Base-by-base conservation (phyloP, 1,140 invertebrate genomes). In the Neodiprion fabricii region DNA sequence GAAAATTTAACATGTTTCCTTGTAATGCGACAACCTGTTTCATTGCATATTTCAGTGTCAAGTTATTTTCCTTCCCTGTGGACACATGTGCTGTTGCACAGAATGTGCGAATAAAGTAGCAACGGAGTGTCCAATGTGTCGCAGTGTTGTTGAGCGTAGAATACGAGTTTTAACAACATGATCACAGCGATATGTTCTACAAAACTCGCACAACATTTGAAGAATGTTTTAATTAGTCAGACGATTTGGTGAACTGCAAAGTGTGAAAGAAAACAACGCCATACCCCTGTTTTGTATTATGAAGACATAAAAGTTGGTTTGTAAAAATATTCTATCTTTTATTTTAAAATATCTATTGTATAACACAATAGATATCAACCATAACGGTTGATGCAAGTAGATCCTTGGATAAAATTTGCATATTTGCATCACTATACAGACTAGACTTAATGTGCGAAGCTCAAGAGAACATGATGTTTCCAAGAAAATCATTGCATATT, bases 61-160 rank as follows among this genome's bases (percentile, higher is more conserved):
- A 79, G 85, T 96, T 48, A 93, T 96, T 79, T 96, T 96, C 89
- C 90, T 96, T 77, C 94, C 94, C 76, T 97, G 95, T 87, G 95
- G 95, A 71, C 96, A 97, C 85, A 90, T 96, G 73, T 96, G 95
- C 84, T 94, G 93, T 79, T 97, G 96, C 86, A 80, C 87, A 14
- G 82, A 85, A 66, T 97, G 95, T 88, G 89, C 92, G 47, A 84
- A 86, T 73, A 85, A 86, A 73, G 84, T 93, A 72, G 86, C 90
- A 69, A 84, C 89, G 17, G 85, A 85, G 70, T 97, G 96, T 86
- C 96, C 96, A 5, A 90, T 97, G 89, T 96, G 95, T 83, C 90
- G 96, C 82, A 86, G 89, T 77, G 80, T 77, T 12, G 94, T 96
- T 81, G 89, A 92, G 70, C 90, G 91, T 79, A 94, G 91, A 88